phyloP scores from a whole-genome alignment of 2,797 vertebrate genomes.

The Podarcis lilfordi region DNA sequence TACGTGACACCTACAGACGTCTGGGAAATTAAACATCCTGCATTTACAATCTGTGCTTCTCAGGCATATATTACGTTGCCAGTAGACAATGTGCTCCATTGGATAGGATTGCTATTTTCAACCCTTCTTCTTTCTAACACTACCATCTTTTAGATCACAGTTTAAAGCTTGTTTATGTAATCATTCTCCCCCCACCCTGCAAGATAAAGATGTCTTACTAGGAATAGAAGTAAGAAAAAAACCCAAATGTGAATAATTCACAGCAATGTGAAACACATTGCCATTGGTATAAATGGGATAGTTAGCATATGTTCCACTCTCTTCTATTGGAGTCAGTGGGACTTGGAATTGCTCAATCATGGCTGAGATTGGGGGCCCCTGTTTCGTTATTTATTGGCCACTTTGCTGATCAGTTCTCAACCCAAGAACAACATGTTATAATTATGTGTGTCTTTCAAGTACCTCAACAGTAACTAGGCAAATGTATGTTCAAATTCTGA shows the following conservation, averaged over 20 bases:
- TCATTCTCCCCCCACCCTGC: background rate
- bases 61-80: constrained; percentile 54
- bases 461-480: background rate
- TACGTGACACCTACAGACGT: constrained; percentile 49
- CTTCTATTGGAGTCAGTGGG: background rate
- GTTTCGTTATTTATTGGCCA: background rate
- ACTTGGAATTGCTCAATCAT: background rate
- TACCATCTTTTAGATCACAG: background rate
- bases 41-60: constrained; percentile 61
- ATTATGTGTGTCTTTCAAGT: background rate
- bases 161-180: background rate
- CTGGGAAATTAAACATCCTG: constrained; percentile 52
- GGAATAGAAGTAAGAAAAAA: background rate
- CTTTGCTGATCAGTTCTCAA: too few relatives aligned
- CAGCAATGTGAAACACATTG: background rate
- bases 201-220: too few relatives aligned
- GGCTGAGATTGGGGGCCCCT: background rate
- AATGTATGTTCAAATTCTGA: background rate
- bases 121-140: constrained; percentile 13
- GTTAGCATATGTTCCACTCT: background rate
- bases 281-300: background rate
- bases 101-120: constrained; percentile 14
- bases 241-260: background rate
- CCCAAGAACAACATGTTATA: background rate
- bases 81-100: constrained; percentile 28